Evolutionary conservation across 2,113 vertebrate species (phyloP), one percentile per base, ranked within the genome.

Genomic region (Heliornis fulica): DNA sequence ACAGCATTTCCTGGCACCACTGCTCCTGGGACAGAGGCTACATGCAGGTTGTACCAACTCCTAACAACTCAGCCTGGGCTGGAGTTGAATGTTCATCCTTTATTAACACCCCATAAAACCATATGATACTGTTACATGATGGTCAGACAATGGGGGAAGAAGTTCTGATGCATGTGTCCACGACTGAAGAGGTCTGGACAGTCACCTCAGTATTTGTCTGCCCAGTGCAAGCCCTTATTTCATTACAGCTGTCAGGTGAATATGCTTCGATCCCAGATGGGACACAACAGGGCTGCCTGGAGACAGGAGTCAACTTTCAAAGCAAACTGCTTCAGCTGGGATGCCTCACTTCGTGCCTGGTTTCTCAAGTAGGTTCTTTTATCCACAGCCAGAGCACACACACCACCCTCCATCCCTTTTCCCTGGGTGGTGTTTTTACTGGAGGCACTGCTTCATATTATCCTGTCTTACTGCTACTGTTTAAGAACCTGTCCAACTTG

Each of bases 381-480:
- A 95, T 97, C 97, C 71, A 26, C 69, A 94, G 96, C 95, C 97
- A 97, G 96, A 93, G 94, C 91, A 94, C 91, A 94, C 91, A 96
- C 94, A 94, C 77, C 76, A 75, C 77, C 83, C 70, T 87, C 85
- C 75, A 32, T 87, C 89, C 76, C 46, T 83, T 82, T 96, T 95
- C 74, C 76, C 64, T 91, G 95, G 89, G 87, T 94, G 93, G 92
- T 95, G 93, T 95, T 94, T 90, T 95, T 87, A 92, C 93, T 94
- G 85, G 92, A 96, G 91, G 90, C 91, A 83, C 34, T 94, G 75
- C 80, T 95, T 95, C 45, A 5, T 65, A 80, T 83, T 91, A 93
- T 92, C 77, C 89, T 89, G 64, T 63, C 83, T 83, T 57, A 28
- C 41, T 83, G 87, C 91, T 96, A 79, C 95, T 92, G 93, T 91